These are phyloP conservation scores for Calosoma granatense DNA, from an alignment of 1,140 invertebrate genomes.

Conservation along the genomic window DNA sequence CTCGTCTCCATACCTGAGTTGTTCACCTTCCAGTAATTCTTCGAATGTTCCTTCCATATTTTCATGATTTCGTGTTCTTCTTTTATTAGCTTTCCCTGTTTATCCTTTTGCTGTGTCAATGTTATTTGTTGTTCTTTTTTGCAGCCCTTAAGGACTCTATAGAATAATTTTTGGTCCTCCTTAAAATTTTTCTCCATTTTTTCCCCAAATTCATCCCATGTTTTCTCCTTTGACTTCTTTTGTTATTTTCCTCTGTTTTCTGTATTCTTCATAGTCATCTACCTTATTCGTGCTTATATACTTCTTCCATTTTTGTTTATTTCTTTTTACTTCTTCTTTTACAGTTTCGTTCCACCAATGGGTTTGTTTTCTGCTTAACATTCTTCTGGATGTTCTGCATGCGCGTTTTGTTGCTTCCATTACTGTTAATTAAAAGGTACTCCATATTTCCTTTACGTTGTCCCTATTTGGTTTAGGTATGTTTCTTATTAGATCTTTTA, in stretches of 20 bases:
- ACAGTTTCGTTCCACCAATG: neutral
- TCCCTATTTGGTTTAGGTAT: neutral
- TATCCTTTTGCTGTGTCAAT: neutral
- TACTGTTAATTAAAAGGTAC: neutral
- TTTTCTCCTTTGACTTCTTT: neutral
- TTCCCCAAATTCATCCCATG: neutral
- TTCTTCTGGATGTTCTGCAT: neutral
- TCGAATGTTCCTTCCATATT: neutral
- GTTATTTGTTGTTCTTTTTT: slow-evolving; percentile 2
- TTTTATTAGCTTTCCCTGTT: neutral
- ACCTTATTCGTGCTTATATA: neutral
- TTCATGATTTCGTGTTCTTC: neutral
- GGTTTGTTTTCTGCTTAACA: neutral
- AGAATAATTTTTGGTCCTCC: neutral
- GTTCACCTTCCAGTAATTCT: neutral
- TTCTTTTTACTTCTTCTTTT: neutral
- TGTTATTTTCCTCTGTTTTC: neutral
- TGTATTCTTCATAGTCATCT: neutral
- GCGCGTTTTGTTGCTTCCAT: neutral
- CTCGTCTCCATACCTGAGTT: neutral
- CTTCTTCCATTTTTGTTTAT: neutral
- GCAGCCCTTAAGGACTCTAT: neutral
- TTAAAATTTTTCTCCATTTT: neutral
- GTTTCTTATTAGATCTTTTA: neutral
- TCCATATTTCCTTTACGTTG: neutral